Evolutionary conservation across 2,888 invertebrate species (phyloP).

Genomic region (Clusia tigrina): DNA sequence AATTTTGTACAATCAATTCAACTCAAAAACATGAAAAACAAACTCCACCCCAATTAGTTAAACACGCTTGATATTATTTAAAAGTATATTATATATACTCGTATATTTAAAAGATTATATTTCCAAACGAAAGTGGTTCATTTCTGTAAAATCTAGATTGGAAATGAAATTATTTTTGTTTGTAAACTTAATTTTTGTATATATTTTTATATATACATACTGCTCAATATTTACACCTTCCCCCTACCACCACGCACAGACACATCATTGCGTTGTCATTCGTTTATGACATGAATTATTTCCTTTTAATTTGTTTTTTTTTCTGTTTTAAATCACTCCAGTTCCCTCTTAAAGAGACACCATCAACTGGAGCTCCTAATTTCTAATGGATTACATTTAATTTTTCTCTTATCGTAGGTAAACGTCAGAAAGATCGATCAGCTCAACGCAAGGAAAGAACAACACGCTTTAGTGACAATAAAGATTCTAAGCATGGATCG

Average conservation of each 20-base stretch:
- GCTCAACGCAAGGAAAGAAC: slow-evolving; percentile 56
- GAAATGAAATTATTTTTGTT: background rate
- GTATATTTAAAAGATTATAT: too few species aligned
- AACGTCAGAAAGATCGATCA: slow-evolving; percentile 51
- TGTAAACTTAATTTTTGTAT: background rate
- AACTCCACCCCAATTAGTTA: too few species aligned
- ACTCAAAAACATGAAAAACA: background rate
- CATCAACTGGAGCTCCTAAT: too few species aligned
- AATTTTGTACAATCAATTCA: too few species aligned
- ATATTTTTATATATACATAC: background rate
- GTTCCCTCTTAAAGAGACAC: background rate
- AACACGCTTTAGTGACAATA: slow-evolving; percentile 63
- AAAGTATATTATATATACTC: background rate
- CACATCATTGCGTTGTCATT: background rate
- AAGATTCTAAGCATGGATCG: slow-evolving; percentile 49
- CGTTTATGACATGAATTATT: too few species aligned
- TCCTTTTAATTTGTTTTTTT: too few species aligned
- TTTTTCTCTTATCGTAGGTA: slow-evolving; percentile 47
- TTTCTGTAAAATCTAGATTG: too few species aligned
- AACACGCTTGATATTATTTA: background rate
- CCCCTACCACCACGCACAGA: background rate
- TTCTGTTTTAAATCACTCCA: background rate
- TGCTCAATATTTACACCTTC: too few species aligned
- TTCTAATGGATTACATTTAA: slow-evolving; percentile 19
- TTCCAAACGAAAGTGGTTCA: background rate